Percentiles rank a stretch among this genome's conserved stretches.
Conservation (phyloP, 2,113 vertebrate genomes). For the Ameiurus melas region DNA sequence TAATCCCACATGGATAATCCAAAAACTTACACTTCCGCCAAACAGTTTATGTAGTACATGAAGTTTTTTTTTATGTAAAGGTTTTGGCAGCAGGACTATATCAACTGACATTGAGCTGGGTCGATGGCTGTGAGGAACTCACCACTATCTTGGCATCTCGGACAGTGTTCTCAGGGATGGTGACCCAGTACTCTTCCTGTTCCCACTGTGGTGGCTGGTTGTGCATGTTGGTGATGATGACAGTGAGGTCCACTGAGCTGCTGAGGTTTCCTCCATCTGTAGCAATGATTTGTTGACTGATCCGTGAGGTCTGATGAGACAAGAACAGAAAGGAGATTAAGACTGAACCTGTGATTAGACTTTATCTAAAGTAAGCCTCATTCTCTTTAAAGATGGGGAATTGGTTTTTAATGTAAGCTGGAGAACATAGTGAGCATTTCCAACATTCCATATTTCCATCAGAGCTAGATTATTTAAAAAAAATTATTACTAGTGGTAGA, state of each 20-base stretch:
- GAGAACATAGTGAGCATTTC: not conserved
- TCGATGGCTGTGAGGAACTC: conserved; percentile 47
- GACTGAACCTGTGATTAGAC: not conserved
- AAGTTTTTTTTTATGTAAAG: not conserved
- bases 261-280: conserved; percentile 84
- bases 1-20: not conserved
- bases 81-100: not conserved
- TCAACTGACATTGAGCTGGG: not conserved
- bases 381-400: not conserved
- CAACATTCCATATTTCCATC: not conserved
- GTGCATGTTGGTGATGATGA: conserved; percentile 81
- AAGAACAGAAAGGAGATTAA: conserved; percentile 21
- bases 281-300: conserved; percentile 77
- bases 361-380: not conserved
- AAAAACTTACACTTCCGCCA: not conserved
- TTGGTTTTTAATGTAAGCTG: conserved; percentile 4
- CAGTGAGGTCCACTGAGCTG: conserved; percentile 79
- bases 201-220: conserved; percentile 86
- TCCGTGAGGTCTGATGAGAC: conserved; percentile 64
- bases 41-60: no score
- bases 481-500: not conserved
- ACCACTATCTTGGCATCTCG: conserved; percentile 83
- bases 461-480: not conserved
- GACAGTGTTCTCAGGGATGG: conserved; percentile 79
- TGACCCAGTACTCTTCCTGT: conserved; percentile 78